Evolutionary conservation across 2,113 vertebrate species (phyloP).

Genomic region (Pseudois nayaur): DNA sequence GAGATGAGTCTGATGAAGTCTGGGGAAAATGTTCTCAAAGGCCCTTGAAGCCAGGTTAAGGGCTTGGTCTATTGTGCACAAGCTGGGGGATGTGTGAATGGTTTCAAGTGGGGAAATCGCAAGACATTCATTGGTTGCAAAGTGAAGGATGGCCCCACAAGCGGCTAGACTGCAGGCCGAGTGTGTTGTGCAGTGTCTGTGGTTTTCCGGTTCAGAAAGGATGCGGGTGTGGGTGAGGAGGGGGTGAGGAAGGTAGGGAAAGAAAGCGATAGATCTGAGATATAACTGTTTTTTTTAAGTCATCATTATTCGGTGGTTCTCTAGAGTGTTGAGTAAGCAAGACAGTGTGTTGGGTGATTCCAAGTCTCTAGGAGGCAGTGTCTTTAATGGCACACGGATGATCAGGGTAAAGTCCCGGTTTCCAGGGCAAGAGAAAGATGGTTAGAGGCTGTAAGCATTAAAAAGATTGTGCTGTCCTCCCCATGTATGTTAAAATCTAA

Average conservation of each 20-base stretch:
- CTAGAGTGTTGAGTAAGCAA: neutral
- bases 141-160: neutral
- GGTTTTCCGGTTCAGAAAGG: neutral
- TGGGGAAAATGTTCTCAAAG: neutral
- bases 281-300: neutral
- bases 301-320: neutral
- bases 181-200: too few relatives aligned
- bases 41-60: neutral
- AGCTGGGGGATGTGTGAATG: neutral
- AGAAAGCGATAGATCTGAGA: neutral
- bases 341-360: neutral
- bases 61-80: neutral
- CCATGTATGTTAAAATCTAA: neutral
- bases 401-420: neutral
- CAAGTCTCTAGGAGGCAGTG: neutral
- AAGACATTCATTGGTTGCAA: neutral
- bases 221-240: neutral
- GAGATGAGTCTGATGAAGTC: neutral
- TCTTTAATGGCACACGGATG: fast-evolving
- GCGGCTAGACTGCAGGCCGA: neutral
- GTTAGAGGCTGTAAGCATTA: neutral
- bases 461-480: neutral
- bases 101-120: neutral
- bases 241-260: neutral
- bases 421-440: neutral